Base-by-base conservation (phyloP, 2,888 invertebrate genomes). In the Argyra leucocephala region DNA sequence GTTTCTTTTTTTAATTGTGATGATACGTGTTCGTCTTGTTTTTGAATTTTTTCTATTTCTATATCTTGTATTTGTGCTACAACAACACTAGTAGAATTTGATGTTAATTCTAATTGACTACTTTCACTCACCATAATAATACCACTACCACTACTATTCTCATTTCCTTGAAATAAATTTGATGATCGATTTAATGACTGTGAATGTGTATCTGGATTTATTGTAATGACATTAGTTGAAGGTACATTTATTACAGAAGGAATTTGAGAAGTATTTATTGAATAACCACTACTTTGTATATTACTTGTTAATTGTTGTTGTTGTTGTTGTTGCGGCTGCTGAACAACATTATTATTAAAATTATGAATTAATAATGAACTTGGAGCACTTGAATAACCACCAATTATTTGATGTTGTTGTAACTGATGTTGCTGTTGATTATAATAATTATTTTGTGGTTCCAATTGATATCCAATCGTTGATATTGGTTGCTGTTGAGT, bases 61-160 rank as follows among this genome's bases (percentile, higher is more conserved):
- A 63, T 57, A 64, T 22, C 62, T 65, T 64, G 58, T 64, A 65
- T 63, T 67, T 61, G 64, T 61, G 67, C 65, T 66, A 64, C 66
- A 69, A 65, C 66, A 69, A 69, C 69, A 70, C 68, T 70, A 69
- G 69, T 69, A 69, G 66, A 69, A 70, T 69, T 57, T 26, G 67
- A 63, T 69, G 70, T 66, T 70, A 68, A 66, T 63, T 64, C 64
- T 65, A 66, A 48, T 65, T 63, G 58, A 62, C 67, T 65, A 66
- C 63, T 65, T 66, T 78, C 78, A 79, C 78, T 79, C 79, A 79
- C 78, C 79, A 78, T 69, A 72, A 74, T 69, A 66, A 72, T 65
- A 37, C 57, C 63, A 66, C 72, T 65, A 37, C 57, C 63, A 61
- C 61, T 64, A 65, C 63, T 64, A 71, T 69, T 72, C 72, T 31